Evolutionary conservation across 2,888 invertebrate genomes (phyloP).

Genomic region (Adela reaumurella): DNA sequence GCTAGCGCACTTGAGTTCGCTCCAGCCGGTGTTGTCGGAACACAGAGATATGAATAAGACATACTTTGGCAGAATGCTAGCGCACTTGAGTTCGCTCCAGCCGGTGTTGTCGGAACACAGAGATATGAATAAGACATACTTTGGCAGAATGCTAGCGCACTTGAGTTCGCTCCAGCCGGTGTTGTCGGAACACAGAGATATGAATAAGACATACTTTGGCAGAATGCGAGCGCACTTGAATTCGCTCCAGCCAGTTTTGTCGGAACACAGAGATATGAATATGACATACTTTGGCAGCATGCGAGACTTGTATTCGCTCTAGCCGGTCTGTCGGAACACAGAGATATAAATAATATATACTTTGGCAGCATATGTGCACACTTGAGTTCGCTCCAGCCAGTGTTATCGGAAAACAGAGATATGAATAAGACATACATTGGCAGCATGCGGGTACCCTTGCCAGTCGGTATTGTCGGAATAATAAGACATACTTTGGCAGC

Average conservation of each 20-base stretch:
- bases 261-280: neutral
- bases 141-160: neutral
- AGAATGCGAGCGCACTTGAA: neutral
- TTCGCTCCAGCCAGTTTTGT: too few species aligned
- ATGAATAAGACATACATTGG: constrained; percentile 32
- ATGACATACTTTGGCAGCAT: constrained; percentile 47
- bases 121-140: neutral
- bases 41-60: too few species aligned
- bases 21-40: too few species aligned
- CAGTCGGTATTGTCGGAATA: too few species aligned
- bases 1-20: too few species aligned
- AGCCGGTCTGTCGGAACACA: constrained; percentile 27
- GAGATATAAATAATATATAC: neutral
- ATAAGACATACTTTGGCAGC: neutral
- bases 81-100: too few species aligned
- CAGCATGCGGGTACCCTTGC: too few species aligned
- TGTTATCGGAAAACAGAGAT: neutral
- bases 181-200: neutral
- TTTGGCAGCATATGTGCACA: neutral
- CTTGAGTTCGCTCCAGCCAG: too few species aligned
- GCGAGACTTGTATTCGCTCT: constrained; percentile 43
- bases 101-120: too few species aligned
- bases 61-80: too few species aligned
- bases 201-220: neutral
- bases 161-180: too few species aligned